Percentiles rank a stretch among this genome's conserved stretches.
phyloP scores from a whole-genome alignment of 2,888 invertebrate species.

The Oxyscelio sp. region DNA sequence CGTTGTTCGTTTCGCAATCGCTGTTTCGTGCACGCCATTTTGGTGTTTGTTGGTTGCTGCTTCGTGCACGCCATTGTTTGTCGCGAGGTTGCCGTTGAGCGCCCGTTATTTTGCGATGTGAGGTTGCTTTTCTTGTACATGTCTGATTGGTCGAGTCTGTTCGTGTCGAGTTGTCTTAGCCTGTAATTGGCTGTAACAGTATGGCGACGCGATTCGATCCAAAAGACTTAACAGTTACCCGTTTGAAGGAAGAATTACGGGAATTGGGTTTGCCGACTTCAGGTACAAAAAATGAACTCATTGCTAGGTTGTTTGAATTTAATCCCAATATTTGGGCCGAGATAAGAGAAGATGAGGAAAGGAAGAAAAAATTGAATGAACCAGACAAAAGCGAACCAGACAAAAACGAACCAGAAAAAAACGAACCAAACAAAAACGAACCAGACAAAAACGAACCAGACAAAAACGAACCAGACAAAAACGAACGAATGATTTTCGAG shows the following conservation, averaged over 20 bases:
- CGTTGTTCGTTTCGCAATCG: not conserved
- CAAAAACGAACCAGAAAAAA: too few species aligned
- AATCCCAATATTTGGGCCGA: conserved; percentile 12
- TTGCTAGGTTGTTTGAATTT: not conserved
- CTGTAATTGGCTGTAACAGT: not conserved
- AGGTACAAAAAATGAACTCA: conserved; percentile 26
- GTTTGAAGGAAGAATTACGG: conserved; percentile 3
- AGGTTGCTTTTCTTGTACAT: not conserved
- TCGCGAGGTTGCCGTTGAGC: not conserved
- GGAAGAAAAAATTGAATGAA: not conserved
- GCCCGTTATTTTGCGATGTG: too few species aligned
- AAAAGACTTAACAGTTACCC: not conserved
- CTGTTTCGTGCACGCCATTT: not conserved
- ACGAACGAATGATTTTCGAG: not conserved
- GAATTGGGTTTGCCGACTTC: not conserved
- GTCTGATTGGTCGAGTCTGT: not conserved
- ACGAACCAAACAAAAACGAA: too few species aligned
- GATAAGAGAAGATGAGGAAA: not conserved
- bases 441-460: too few species aligned
- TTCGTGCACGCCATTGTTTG: not conserved
- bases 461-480: not conserved
- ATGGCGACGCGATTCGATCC: not conserved
- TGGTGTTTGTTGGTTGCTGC: not conserved
- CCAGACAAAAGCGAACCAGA: too few species aligned
- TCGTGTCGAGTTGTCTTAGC: too few species aligned